A percentile compares a stretch with the other conserved stretches of the same genome.
phyloP scores from a whole-genome alignment of 2,113 vertebrate genomes.

The Sinocyclocheilus grahami region DNA sequence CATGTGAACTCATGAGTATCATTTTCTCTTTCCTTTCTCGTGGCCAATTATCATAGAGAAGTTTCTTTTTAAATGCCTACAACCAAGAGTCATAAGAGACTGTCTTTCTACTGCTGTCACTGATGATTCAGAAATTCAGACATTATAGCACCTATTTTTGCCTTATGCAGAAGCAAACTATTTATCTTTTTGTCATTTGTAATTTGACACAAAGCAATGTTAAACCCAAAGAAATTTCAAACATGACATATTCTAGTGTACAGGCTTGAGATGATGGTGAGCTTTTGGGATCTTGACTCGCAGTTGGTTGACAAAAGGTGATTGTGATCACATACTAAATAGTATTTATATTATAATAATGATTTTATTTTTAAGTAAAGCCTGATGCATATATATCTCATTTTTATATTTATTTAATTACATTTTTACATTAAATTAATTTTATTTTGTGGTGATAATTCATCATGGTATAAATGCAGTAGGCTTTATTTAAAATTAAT shows the following conservation, averaged over 20 bases:
- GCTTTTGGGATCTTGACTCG: conserved; percentile 40
- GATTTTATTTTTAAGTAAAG: too few species aligned
- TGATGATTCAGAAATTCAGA: conserved; percentile 13
- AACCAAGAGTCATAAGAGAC: not conserved
- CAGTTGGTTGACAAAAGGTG: conserved; percentile 45
- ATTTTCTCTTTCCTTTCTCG: conserved; percentile 34
- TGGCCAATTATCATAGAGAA: conserved; percentile 43
- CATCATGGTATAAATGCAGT: not conserved
- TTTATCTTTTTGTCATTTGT: conserved; percentile 56
- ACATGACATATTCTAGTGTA: conserved; percentile 53
- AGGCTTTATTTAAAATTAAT: not conserved
- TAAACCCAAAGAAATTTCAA: conserved; percentile 52
- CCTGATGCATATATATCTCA: too few species aligned
- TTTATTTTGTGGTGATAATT: not conserved
- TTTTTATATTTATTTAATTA: too few species aligned
- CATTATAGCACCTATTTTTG: conserved; percentile 50
- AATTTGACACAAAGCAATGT: conserved; percentile 57
- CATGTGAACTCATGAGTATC: conserved; percentile 42
- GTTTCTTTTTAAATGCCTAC: conserved; percentile 22
- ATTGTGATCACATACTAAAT: conserved; percentile 28
- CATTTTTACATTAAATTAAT: too few species aligned
- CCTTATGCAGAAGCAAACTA: conserved; percentile 50
- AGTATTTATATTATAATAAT: not conserved
- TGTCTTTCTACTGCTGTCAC: conserved; percentile 23
- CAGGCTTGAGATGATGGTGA: not conserved